Base-by-base conservation (phyloP, 2,888 invertebrate species). In the Coelogynopora nodosa region DNA sequence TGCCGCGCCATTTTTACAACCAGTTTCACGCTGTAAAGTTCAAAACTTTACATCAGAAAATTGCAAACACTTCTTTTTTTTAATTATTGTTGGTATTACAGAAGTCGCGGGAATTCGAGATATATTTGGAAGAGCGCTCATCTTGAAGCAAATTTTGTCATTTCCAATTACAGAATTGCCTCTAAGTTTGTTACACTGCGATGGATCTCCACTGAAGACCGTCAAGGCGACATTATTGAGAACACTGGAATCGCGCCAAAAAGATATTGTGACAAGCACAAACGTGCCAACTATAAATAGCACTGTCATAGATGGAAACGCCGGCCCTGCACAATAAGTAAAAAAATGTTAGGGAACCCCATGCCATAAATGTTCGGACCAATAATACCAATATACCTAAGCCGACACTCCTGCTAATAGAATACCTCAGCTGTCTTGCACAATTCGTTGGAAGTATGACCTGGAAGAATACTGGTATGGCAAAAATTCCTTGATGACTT, bases 121-220 rank as follows among this genome's bases (percentile, higher is more conserved):
- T 49, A 18, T 49, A 13, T 49, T 49, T 49, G 49, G 49, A 49
- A n/a, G n/a, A n/a, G n/a, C n/a, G n/a, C n/a, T n/a, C n/a, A n/a
- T n/a, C n/a, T 74, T 74, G 74, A 74, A 74, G 27, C 74, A 74
- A 10, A 26, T 74, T 74, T 26, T 13, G 74, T 74, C 74, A 2
- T 74, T 74, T 74, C 74, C 10, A 74, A 74, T 74, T 74, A 74
- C 74, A 74, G 74, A 74, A 74, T 26, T 74, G 18, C 5, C 74
- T 74, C 74, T 74, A 74, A 74, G 74, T 74, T 74, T 74, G 23
- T 74, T 26, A 74, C 74, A 74, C 74, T 74, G 74, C 74, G 74
- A 74, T 74, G 74, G 74, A 13, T 74, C n/a, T 49, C 18, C 49
- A 49, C 49, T 49, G 49, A 49, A 49, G 49, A 49, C 49, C 49